Base-by-base conservation (phyloP, 2,888 invertebrate genomes). In the Colletes collaris region DNA sequence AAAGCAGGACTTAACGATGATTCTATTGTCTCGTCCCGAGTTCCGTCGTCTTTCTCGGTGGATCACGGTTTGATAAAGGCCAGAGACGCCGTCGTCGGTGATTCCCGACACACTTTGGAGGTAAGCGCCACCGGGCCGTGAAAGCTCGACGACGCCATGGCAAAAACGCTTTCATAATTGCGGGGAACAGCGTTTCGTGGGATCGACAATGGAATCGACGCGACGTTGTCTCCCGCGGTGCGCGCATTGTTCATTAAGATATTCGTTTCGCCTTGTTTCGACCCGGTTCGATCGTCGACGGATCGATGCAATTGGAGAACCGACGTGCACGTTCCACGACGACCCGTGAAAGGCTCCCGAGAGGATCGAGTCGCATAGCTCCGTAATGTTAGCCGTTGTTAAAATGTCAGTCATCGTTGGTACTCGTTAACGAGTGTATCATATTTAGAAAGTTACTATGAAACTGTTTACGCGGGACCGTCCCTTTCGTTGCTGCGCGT, bases 121-220 rank as follows among this genome's bases (percentile, higher is more conserved):
- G 55, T 55, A 27, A 69, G 52, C 44, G 66, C 56, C 49, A 70
- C 63, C 67, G 35, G 37, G n/a, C 37, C 59, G 40, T 37, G 58
- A 59, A 53, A 53, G 53, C 44, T 4, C 44, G 40, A 56, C 67
- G 73, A 52, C 64, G 56, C 59, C 44, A 46, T 46, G 10, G 8
- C 44, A 8, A 56, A 74, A 74, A 66, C 72, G 77, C 59, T 87
- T 85, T 86, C 82, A 70, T 79, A 88, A 85, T 84, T 78, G 68
- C 76, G 67, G 50, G 66, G 78, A 82, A 75, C 81, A 80, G 55
- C 58, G 73, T 64, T 73, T 76, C 81, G 67, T 75, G 69, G 53
- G 46, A 44, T 19, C 44, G 75, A 82, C 79, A 79, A 77, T 79
- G 62, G 73, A 71, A 69, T 69, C 59, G 73, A 52, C 79, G 70